phyloP scores from a whole-genome alignment of 2,113 vertebrate species.

The Struthidea cinerea region DNA sequence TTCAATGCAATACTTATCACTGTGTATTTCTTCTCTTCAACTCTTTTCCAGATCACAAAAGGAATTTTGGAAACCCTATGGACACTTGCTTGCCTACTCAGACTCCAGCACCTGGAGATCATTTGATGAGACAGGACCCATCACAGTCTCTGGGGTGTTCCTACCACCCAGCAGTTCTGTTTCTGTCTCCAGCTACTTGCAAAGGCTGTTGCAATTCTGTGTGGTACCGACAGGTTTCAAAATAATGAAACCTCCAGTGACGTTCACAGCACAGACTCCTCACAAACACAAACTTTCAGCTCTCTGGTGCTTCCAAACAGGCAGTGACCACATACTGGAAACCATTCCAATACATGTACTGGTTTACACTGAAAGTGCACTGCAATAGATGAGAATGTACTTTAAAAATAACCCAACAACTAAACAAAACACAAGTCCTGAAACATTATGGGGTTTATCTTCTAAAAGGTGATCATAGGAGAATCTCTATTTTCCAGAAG shows the following conservation, averaged over 20 bases:
- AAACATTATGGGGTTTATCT: background rate
- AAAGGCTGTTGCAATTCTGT: background rate
- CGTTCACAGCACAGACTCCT: background rate
- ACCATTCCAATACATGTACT: background rate
- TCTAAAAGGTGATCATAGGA: background rate
- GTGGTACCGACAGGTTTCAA: background rate
- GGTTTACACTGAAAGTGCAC: background rate
- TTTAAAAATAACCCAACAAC: background rate
- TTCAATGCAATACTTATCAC: background rate
- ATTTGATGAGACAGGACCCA: background rate
- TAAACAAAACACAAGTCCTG: background rate
- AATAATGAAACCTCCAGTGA: background rate
- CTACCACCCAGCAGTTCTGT: background rate
- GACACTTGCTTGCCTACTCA: background rate
- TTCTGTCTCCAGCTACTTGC: background rate
- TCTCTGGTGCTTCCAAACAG: background rate
- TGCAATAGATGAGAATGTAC: background rate
- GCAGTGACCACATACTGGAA: background rate
- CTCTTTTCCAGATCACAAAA: fast-evolving
- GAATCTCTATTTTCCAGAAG: background rate
- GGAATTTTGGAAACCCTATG: background rate
- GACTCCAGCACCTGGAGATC: background rate
- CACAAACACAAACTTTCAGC: background rate
- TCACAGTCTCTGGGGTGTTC: background rate
- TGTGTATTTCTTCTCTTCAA: background rate